A percentile compares a stretch with the other conserved stretches of the same genome.
Conservation (phyloP, 2,113 vertebrate genomes). For the Columba livia region DNA sequence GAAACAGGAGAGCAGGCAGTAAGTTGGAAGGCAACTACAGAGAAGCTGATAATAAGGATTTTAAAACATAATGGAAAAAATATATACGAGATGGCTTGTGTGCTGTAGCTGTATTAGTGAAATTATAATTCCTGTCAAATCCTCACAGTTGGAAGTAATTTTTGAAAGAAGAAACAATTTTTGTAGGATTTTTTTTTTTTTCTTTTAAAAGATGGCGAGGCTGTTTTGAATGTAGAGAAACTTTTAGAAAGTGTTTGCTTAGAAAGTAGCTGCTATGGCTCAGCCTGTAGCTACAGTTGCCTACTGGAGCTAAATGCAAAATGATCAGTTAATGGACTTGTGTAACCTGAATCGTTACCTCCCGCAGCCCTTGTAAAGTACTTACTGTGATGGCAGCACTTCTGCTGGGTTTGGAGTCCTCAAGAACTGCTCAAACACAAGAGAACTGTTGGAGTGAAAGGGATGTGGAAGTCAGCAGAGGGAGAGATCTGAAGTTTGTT, state of each 20-base stretch:
- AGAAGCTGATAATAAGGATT: background rate
- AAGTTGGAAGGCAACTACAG: background rate
- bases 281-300: background rate
- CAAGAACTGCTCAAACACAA: background rate
- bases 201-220: background rate
- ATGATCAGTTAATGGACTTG: constrained; percentile 20
- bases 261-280: constrained; percentile 41
- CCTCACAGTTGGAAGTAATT: constrained; percentile 4
- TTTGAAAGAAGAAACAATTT: constrained; percentile 34
- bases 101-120: background rate
- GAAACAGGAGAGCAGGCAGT: background rate
- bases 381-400: background rate
- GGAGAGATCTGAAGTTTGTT: background rate
- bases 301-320: constrained; percentile 37
- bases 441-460: background rate
- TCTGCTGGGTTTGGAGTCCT: background rate
- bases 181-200: background rate
- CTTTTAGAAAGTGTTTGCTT: constrained; percentile 18
- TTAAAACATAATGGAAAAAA: background rate
- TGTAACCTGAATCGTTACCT: background rate
- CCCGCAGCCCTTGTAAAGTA: background rate
- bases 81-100: background rate
- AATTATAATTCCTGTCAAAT: background rate
- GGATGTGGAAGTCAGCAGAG: background rate
- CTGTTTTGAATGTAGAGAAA: constrained; percentile 39